Conservation (phyloP, 2,113 vertebrate species). For the Gallinago paraguaiae region DNA sequence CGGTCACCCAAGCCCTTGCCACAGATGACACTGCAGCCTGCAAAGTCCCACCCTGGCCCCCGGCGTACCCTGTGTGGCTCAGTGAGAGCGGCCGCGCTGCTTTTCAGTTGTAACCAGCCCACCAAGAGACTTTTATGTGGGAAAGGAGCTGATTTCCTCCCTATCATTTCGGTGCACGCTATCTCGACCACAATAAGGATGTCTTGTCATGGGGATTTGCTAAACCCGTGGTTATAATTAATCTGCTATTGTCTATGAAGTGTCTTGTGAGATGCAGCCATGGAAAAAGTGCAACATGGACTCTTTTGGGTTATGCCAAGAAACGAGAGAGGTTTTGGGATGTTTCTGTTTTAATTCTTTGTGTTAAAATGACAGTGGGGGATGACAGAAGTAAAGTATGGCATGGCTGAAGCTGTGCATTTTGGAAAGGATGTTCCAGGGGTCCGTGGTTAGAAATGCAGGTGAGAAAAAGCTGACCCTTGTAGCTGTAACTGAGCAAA, state of each 20-base stretch:
- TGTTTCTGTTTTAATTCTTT: not conserved
- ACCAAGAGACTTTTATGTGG: not conserved
- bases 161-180: constrained; percentile 12
- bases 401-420: not conserved
- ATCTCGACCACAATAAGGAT: constrained; percentile 32
- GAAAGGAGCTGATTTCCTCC: constrained; percentile 24
- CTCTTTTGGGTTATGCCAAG: constrained; percentile 46
- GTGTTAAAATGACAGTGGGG: not conserved
- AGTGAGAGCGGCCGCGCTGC: not conserved
- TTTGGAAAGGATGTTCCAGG: not conserved
- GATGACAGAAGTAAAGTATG: not conserved
- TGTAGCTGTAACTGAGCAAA: not conserved
- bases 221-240: constrained; percentile 65
- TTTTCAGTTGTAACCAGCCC: not conserved
- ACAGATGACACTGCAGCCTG: not conserved
- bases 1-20: not conserved
- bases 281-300: constrained; percentile 10
- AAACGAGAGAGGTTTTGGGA: constrained; percentile 37
- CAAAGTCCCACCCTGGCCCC: not conserved
- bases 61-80: not conserved
- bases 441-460: not conserved
- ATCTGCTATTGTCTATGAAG: constrained; percentile 60
- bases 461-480: not conserved
- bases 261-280: constrained; percentile 36
- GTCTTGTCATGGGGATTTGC: constrained; percentile 59